phyloP scores from a whole-genome alignment of 2,797 vertebrate species.

The Lacerta agilis region DNA sequence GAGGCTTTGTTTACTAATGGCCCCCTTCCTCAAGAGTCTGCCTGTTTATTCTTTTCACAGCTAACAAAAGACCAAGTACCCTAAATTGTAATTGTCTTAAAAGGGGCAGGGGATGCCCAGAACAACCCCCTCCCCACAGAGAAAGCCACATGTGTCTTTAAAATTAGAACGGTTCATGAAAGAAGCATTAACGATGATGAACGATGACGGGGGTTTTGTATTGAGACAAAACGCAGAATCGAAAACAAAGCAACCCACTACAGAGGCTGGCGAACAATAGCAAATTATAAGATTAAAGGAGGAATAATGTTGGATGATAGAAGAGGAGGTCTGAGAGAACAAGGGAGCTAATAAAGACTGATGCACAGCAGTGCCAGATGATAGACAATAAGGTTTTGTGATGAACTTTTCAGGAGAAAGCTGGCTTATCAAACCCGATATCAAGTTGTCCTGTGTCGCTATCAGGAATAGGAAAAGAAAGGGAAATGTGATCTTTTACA shows the following conservation, averaged over 20 bases:
- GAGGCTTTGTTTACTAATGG: not conserved
- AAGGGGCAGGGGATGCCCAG: not conserved
- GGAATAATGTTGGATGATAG: constrained; percentile 29
- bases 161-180: constrained; percentile 39
- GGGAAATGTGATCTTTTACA: not conserved
- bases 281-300: constrained; percentile 31
- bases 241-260: constrained; percentile 1
- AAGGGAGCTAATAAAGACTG: constrained; percentile 30
- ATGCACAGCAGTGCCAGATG: constrained; percentile 13
- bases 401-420: constrained; percentile 41
- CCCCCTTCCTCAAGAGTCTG: not conserved
- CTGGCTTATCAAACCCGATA: constrained; percentile 28
- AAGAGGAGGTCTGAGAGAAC: not conserved
- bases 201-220: constrained; percentile 20
- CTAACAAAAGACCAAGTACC: constrained; percentile 13
- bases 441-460: constrained; percentile 25
- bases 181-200: constrained; percentile 19
- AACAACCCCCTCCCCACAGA: constrained; percentile 15
- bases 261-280: constrained; percentile 16
- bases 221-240: constrained; percentile 35
- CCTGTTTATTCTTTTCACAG: not conserved
- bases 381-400: constrained; percentile 13
- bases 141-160: constrained; percentile 19
- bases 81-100: constrained; percentile 46
- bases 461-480: constrained; percentile 19